These are phyloP conservation scores for Nothocercus julius DNA, from an alignment of 2,113 vertebrate genomes.

Conservation along the genomic window DNA sequence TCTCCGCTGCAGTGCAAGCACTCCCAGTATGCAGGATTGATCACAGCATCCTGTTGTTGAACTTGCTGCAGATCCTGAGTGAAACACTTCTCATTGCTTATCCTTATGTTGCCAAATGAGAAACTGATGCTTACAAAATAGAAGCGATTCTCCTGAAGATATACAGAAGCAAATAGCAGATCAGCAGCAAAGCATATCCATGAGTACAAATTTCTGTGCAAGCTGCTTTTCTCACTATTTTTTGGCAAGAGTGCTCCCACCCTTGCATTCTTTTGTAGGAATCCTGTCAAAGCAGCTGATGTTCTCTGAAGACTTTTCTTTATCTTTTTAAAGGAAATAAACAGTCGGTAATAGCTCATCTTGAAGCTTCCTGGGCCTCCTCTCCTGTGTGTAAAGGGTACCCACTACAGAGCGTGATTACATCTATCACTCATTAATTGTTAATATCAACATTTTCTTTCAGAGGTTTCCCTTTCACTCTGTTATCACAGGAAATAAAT, in stretches of 20 bases:
- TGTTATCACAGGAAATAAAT: slow-evolving; percentile 45
- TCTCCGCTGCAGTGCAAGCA: not conserved
- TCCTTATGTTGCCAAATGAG: not conserved
- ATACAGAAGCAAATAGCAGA: not conserved
- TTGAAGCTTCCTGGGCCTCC: not conserved
- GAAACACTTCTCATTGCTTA: not conserved
- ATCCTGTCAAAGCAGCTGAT: not conserved
- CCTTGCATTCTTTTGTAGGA: not conserved
- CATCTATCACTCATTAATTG: slow-evolving; percentile 17
- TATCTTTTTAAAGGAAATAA: not conserved
- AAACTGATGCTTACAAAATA: not conserved
- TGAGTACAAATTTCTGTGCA: fast-evolving
- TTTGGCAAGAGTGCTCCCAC: not conserved
- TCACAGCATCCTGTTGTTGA: not conserved
- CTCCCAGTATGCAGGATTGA: not conserved
- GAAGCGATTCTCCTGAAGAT: not conserved
- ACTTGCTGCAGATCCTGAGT: not conserved
- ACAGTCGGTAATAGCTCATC: fast-evolving
- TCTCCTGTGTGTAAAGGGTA: not conserved
- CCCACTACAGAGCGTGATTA: not conserved
- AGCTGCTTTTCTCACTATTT: fast-evolving
- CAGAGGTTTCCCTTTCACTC: slow-evolving; percentile 62
- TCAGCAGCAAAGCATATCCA: not conserved
- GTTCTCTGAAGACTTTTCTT: not conserved
- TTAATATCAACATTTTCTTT: slow-evolving; percentile 44